Percentiles rank a stretch among this genome's conserved stretches.
phyloP scores from a whole-genome alignment of 2,797 vertebrate species.

The Aphelocoma californica region DNA sequence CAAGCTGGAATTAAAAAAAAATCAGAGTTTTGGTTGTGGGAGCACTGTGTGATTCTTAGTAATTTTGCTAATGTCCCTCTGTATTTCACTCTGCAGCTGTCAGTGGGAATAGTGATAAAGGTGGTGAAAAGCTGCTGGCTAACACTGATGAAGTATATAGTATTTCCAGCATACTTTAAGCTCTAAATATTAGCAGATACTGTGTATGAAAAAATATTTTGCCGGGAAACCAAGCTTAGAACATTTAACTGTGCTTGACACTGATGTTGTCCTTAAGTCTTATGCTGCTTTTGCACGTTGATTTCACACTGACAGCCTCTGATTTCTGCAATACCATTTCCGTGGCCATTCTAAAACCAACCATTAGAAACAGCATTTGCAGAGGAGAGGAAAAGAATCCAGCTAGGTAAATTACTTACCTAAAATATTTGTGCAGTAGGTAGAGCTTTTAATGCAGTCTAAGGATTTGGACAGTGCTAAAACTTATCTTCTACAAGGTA shows the following conservation, averaged over 20 bases:
- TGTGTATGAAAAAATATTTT: neutral
- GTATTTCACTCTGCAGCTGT: neutral
- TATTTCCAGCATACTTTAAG: neutral
- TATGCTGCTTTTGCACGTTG: neutral
- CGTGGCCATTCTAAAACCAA: neutral
- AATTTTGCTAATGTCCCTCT: neutral
- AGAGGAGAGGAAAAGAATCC: neutral
- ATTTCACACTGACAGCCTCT: neutral
- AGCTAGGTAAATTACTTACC: neutral
- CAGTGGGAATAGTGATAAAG: neutral
- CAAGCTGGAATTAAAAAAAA: neutral
- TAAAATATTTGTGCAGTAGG: neutral
- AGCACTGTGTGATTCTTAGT: neutral
- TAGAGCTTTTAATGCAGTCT: neutral
- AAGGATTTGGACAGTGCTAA: neutral
- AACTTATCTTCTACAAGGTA: neutral
- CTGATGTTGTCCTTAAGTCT: neutral
- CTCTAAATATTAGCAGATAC: neutral
- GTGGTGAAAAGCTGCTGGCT: neutral
- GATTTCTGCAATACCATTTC: neutral
- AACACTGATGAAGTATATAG: neutral
- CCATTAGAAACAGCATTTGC: neutral
- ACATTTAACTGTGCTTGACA: neutral
- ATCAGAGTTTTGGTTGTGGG: neutral
- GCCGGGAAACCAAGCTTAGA: neutral